These are phyloP conservation scores for Mycalesis mineus DNA, from an alignment of 2,888 invertebrate genomes.

Conservation along the genomic window DNA sequence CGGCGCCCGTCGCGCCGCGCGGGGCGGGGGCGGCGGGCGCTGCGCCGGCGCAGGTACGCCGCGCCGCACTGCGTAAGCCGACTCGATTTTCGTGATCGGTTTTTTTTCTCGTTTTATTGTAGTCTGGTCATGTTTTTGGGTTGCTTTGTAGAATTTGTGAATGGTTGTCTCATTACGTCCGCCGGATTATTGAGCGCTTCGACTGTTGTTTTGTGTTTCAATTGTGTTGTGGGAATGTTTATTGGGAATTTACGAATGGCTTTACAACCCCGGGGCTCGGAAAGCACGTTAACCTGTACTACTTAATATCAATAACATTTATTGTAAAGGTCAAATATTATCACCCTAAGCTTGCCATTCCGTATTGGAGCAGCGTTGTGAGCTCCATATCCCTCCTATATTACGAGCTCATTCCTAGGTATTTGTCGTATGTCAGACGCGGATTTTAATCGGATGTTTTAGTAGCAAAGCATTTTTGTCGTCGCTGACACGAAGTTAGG, in stretches of 20 bases:
- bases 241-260: neutral
- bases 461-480: too few species aligned
- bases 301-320: too few species aligned
- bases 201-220: neutral
- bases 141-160: conserved; percentile 72
- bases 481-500: too few species aligned
- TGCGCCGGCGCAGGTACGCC: conserved; percentile 64
- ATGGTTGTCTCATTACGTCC: conserved; percentile 46
- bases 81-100: conserved; percentile 71
- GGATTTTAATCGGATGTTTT: too few species aligned
- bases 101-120: conserved; percentile 61
- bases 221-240: conserved; percentile 2
- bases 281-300: too few species aligned
- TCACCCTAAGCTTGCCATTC: too few species aligned
- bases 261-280: too few species aligned
- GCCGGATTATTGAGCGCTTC: conserved; percentile 19
- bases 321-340: too few species aligned
- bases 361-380: too few species aligned
- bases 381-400: too few species aligned
- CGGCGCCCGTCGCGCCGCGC: conserved; percentile 71
- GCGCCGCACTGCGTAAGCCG: conserved; percentile 63
- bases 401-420: too few species aligned
- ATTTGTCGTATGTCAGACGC: too few species aligned
- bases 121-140: conserved; percentile 68
- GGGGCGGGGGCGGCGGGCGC: conserved; percentile 36